A percentile compares a stretch with the other conserved stretches of the same genome.
Evolutionary conservation across 2,888 invertebrate genomes (phyloP).

Genomic region (Onthophagus sagittarius): DNA sequence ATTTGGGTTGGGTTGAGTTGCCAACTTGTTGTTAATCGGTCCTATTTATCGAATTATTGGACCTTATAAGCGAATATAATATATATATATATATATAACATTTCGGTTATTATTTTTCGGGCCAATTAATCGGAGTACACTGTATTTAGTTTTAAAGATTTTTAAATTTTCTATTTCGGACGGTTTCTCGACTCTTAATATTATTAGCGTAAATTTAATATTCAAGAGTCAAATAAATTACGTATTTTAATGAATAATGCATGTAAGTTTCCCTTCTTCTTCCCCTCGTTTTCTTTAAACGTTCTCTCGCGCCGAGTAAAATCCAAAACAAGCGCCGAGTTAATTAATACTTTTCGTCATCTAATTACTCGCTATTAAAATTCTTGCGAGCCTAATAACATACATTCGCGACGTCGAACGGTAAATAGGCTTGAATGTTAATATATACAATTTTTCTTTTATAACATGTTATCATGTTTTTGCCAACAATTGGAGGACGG

Average conservation of each 20-base stretch:
- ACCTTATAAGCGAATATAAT: no score
- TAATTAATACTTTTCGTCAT: background rate
- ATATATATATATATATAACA: no score
- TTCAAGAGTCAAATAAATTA: background rate
- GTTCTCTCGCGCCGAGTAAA: background rate
- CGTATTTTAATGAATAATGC: background rate
- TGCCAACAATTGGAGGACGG: no score
- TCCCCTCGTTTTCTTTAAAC: background rate
- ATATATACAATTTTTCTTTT: background rate
- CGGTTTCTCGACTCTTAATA: background rate
- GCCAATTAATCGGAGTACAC: no score
- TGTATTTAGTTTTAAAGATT: no score
- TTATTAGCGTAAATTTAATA: background rate
- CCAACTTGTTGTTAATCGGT: no score
- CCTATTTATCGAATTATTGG: no score
- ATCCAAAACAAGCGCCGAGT: background rate
- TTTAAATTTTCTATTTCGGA: background rate
- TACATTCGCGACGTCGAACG: background rate
- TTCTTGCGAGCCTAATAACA: background rate
- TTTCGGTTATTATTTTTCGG: no score
- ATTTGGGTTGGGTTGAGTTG: no score
- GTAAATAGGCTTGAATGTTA: background rate
- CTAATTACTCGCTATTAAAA: background rate
- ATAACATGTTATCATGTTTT: no score
- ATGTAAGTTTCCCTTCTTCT: background rate